phyloP scores from a whole-genome alignment of 2,797 vertebrate genomes.

The Dicrostonyx torquatus region DNA sequence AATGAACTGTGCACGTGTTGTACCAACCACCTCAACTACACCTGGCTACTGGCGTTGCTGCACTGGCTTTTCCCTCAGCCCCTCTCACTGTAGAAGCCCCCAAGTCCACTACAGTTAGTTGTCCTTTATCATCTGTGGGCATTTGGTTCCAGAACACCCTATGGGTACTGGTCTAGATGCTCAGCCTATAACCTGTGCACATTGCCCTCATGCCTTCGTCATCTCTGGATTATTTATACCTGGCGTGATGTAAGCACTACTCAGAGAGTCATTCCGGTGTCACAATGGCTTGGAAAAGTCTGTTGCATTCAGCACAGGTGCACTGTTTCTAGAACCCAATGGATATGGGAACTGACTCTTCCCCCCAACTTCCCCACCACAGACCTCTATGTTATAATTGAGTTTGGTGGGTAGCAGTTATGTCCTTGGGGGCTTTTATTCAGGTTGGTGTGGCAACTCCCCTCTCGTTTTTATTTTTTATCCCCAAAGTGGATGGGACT shows the following conservation, averaged over 20 bases:
- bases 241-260: background rate
- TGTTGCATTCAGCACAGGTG: background rate
- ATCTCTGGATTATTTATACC: background rate
- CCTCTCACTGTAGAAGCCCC: background rate
- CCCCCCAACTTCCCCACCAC: background rate
- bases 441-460: background rate
- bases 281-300: background rate
- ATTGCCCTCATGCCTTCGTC: background rate
- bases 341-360: background rate
- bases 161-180: background rate
- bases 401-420: too few species aligned
- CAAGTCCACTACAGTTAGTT: background rate
- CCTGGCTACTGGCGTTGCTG: background rate
- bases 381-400: background rate
- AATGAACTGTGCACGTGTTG: background rate
- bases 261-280: background rate
- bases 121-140: background rate
- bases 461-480: background rate
- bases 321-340: background rate
- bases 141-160: background rate
- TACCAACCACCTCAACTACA: background rate
- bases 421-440: background rate
- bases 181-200: background rate
- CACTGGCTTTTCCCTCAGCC: background rate
- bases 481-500: background rate